Evolutionary conservation across 2,888 invertebrate species (phyloP).

Genomic region (Tetragnatha montana): DNA sequence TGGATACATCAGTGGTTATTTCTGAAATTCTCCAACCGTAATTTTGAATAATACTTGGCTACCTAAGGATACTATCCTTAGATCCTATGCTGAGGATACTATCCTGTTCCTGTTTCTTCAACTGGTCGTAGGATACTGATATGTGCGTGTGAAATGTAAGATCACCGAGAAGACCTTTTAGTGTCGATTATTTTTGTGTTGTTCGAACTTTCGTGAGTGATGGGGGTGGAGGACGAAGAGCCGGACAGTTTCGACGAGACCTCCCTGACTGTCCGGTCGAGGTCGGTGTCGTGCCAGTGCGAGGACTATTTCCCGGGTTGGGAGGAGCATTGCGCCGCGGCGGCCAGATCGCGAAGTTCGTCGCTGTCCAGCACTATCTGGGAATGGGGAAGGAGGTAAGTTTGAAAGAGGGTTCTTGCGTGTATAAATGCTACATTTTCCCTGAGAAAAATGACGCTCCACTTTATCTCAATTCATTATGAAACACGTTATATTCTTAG

Average conservation of each 20-base stretch:
- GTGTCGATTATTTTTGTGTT: no score
- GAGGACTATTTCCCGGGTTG: constrained; percentile 30
- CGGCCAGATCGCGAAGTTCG: constrained; percentile 46
- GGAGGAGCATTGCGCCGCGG: constrained; percentile 33
- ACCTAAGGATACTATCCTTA: no score
- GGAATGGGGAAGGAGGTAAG: constrained; percentile 69
- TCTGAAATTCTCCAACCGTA: no score
- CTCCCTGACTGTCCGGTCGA: constrained; percentile 11
- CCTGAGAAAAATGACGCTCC: no score
- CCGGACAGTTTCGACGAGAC: constrained; percentile 47
- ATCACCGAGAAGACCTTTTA: no score
- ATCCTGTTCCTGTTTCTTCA: no score
- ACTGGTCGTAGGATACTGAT: background rate
- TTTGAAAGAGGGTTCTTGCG: background rate
- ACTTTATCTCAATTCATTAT: no score
- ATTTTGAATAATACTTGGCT: no score
- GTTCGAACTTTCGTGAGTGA: background rate
- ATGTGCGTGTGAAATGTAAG: background rate
- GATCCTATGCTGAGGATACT: no score
- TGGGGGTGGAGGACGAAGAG: constrained; percentile 61
- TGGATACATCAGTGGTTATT: no score
- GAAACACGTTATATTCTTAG: no score
- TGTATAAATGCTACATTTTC: no score
- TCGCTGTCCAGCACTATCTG: constrained; percentile 56
- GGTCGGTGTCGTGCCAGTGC: constrained; percentile 60